phyloP scores from a whole-genome alignment of 2,797 vertebrate species.

The Sylvilagus floridanus region DNA sequence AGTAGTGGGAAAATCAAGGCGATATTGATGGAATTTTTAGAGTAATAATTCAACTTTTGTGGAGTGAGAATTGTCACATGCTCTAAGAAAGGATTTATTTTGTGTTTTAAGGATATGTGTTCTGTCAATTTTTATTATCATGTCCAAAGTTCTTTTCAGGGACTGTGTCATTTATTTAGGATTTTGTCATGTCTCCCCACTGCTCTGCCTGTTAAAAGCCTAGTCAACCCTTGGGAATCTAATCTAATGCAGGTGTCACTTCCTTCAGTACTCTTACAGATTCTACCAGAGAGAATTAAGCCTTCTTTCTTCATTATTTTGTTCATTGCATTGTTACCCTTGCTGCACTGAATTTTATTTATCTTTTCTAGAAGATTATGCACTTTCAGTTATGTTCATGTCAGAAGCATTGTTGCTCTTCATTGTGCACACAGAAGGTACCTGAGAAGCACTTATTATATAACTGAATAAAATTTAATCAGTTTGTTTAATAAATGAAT shows the following conservation, averaged over 20 bases:
- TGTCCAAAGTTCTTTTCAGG: conserved; percentile 50
- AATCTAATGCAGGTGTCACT: neutral
- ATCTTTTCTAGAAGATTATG: neutral
- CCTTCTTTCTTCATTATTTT: conserved; percentile 1
- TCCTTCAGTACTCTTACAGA: conserved; percentile 41
- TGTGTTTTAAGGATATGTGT: conserved; percentile 1
- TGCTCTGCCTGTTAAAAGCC: neutral
- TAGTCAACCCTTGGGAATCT: conserved; percentile 42
- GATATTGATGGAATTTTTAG: neutral
- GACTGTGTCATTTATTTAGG: conserved; percentile 37
- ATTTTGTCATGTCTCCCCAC: conserved; percentile 35
- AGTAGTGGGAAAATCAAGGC: neutral
- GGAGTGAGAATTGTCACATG: neutral
- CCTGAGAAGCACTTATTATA: conserved; percentile 47
- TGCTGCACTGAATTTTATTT: neutral
- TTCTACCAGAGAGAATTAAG: neutral
- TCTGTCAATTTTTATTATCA: conserved; percentile 13
- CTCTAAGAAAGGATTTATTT: conserved; percentile 53
- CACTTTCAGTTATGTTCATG: neutral
- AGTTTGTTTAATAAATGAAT: too few species aligned
- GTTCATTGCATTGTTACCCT: neutral
- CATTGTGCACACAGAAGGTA: neutral
- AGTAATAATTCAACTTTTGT: conserved; percentile 23
- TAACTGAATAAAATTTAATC: conserved; percentile 27
- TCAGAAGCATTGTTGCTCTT: conserved; percentile 6